Evolutionary conservation across 2,888 invertebrate genomes (phyloP), one percentile per base, ranked within the genome.

Genomic region (Tipula confusa): DNA sequence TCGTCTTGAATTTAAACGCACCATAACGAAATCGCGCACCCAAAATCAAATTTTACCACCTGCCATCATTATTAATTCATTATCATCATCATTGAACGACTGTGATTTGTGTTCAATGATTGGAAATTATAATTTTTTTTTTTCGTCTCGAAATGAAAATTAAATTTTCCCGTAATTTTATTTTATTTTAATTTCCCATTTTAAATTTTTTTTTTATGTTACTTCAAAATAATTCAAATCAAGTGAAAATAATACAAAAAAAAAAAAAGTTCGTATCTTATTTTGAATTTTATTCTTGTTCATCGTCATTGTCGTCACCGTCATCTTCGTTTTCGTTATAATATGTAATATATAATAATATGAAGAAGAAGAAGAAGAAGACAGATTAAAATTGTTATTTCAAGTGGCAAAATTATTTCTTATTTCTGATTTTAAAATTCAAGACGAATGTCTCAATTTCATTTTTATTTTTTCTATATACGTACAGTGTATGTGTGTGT

Each of bases 171-270:
- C 64, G 18, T 64, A 18, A 24, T 64, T 64, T 64, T 9, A 64
- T 43, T 43, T 43, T 43, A 43, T 43, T 43, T 36, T 43, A 43
- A 43, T 64, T 64, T 64, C 15, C n/a, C 43, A 43, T 43, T 43
- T n/a, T n/a, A n/a, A n/a, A n/a, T n/a, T n/a, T n/a, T n/a, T n/a
- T n/a, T 64, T 64, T 64, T 9, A 13, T 64, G 24, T 64, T 24
- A 64, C 64, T 64, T 64, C 24, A 24, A 64, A 64, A 64, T 64
- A 64, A 64, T 64, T 64, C 64, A 64, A 64, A 64, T 64, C 64
- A 64, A 64, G 64, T 64, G 64, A 64, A 64, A 64, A 64, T 64
- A 64, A 64, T 64, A n/a, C n/a, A n/a, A n/a, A n/a, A n/a, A n/a
- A n/a, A n/a, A n/a, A n/a, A 64, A 64, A 64, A 64, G 24, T 64